Evolutionary conservation across 2,888 invertebrate species (phyloP), one percentile per base, ranked within the genome.

Genomic region (Nysson spinosus): DNA sequence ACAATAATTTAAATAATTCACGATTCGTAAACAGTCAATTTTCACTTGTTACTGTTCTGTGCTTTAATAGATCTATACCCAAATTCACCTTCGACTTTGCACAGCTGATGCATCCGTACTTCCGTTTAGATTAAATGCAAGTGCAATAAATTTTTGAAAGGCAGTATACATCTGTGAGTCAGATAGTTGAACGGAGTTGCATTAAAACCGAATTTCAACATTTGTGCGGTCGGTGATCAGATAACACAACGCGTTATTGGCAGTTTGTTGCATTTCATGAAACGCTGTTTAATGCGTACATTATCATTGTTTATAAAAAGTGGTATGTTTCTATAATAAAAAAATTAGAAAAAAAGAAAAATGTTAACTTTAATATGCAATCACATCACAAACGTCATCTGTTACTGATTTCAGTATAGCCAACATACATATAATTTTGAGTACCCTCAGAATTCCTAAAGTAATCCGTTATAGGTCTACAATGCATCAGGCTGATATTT

Each of bases 401-500:
- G 32, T 20, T 56, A 43, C 42, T 32, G 62, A 30, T n/a, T 35
- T 28, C 69, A 72, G 55, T 39, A 17, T 16, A 12, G 66, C 62
- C 72, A 73, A 72, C 54, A 5, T 57, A n/a, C 11, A 22, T 26
- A 42, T 19, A 42, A 7, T 3, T 3, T 9, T 3, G 11, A 39
- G n/a, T 12, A 4, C 2, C 12, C 19, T 1, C 7, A 37, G 49
- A 20, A 58, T 69, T 72, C 69, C 57, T 44, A 72, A 72, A 72
- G 19, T 9, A 32, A 72, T 69, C 52, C 24, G 37, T 40, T 50
- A 4, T 12, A 26, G 37, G 39, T 30, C 55, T 1, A 9, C 11
- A 11, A 32, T 44, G 17, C 47, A 26, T 39, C 34, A 37, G 42
- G 16, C 6, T 6, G 5, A 14, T 16, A 19, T 1, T 17, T 34